Conservation (phyloP, 2,113 vertebrate genomes). For the Pseudorectes ferrugineus region DNA sequence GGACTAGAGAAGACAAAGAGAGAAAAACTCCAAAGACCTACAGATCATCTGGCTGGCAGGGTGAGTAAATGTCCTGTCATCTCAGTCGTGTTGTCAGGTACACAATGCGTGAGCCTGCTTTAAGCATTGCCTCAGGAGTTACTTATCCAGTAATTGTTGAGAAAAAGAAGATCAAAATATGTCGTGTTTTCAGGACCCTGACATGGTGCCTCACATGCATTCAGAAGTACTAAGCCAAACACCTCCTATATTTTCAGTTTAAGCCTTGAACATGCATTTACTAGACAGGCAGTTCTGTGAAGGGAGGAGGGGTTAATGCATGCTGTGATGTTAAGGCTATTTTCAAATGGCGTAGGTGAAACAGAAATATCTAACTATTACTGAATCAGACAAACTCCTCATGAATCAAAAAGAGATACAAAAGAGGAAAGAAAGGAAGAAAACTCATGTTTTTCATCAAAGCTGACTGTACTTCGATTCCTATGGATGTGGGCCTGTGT, state of each 20-base stretch:
- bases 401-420: neutral
- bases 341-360: neutral
- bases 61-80: neutral
- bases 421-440: neutral
- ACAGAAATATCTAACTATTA: neutral
- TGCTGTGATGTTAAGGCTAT: neutral
- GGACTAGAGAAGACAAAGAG: conserved; percentile 13
- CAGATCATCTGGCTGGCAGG: neutral
- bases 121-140: neutral
- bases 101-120: neutral
- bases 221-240: neutral
- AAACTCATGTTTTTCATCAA: neutral
- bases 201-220: neutral
- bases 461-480: neutral
- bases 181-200: neutral
- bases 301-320: neutral
- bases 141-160: neutral
- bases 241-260: neutral
- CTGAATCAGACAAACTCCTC: neutral
- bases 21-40: neutral
- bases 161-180: neutral
- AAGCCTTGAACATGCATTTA: neutral
- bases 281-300: neutral
- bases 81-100: neutral
- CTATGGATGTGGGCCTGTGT: neutral